phyloP scores from a whole-genome alignment of 1,140 invertebrate genomes.

The Magallana ariakensis region DNA sequence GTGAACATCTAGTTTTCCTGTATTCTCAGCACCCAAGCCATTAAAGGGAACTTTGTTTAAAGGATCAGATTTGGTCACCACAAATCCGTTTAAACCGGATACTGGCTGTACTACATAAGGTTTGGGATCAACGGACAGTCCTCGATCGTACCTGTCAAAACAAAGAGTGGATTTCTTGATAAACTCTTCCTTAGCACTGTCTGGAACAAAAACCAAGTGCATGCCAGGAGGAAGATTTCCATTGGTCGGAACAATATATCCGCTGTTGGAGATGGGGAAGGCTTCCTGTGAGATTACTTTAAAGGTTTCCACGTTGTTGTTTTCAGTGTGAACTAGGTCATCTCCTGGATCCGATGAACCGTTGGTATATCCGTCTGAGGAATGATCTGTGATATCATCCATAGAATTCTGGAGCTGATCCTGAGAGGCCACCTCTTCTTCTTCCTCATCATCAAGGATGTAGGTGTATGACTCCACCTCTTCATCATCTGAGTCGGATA shows the following conservation, averaged over 20 bases:
- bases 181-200: constrained; percentile 12
- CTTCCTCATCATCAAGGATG: constrained; percentile 1
- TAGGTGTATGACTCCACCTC: not conserved
- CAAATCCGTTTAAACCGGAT: not conserved
- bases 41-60: not conserved
- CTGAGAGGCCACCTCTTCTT: not conserved
- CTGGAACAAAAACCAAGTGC: constrained; percentile 18
- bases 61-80: constrained; percentile 12
- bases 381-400: not conserved
- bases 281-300: constrained; percentile 29
- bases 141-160: constrained; percentile 4
- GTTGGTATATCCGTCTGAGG: constrained; percentile 21
- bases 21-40: constrained; percentile 18
- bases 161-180: constrained; percentile 13
- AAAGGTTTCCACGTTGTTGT: constrained; percentile 15
- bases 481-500: not conserved
- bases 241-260: constrained; percentile 21
- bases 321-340: not conserved
- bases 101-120: not conserved
- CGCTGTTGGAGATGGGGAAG: constrained; percentile 17
- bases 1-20: not conserved
- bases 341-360: not conserved
- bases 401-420: not conserved
- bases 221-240: constrained; percentile 13
- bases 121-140: not conserved